Conservation (phyloP, 2,113 vertebrate species). For the Upupa epops region DNA sequence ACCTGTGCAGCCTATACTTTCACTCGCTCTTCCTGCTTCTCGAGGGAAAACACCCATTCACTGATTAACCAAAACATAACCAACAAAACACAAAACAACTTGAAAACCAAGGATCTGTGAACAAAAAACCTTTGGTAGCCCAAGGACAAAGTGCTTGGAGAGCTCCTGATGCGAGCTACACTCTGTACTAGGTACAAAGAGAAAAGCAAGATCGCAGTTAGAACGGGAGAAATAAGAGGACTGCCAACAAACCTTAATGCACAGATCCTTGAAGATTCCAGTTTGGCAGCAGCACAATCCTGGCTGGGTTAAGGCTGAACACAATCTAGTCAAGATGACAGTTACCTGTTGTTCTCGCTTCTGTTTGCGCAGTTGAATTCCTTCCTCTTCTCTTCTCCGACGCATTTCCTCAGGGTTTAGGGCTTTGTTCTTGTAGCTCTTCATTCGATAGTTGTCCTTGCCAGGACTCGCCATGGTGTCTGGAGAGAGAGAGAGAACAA, state of each 20-base stretch:
- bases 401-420: constrained; percentile 98
- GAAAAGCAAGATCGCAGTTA: neutral
- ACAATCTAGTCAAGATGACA: neutral
- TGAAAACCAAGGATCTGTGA: neutral
- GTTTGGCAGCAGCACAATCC: neutral
- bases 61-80: neutral
- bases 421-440: constrained; percentile 99
- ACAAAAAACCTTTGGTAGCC: neutral
- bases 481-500: constrained; percentile 45
- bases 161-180: neutral
- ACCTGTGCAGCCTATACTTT: neutral
- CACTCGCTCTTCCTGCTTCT: neutral
- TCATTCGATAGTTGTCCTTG: constrained; percentile 96
- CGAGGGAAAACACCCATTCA: neutral
- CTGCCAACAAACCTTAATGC: neutral
- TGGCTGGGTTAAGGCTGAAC: neutral
- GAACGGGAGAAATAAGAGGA: neutral
- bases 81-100: neutral
- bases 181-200: neutral
- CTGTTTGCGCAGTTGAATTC: constrained; percentile 97
- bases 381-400: constrained; percentile 93
- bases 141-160: neutral
- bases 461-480: constrained; percentile 93
- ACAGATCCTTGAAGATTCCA: neutral
- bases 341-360: constrained; percentile 95